These are phyloP conservation scores for Aleiodes sp. DNA, from an alignment of 1,140 invertebrate genomes.

Conservation along the genomic window DNA sequence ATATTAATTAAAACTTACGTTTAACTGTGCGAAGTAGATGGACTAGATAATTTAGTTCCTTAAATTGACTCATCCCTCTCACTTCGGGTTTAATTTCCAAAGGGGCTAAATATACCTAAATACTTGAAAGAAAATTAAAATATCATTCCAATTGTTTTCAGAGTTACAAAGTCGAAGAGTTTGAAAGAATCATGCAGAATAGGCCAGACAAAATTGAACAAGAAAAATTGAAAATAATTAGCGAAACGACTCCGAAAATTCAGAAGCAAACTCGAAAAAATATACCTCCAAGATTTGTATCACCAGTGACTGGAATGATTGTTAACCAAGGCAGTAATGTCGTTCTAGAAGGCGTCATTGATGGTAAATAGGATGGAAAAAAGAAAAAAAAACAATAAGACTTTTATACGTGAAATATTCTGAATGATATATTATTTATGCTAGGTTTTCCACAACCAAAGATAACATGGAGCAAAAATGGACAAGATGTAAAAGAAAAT, in stretches of 20 bases:
- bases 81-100: too few relatives aligned
- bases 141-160: conserved; percentile 8
- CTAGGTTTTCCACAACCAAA: conserved; percentile 75
- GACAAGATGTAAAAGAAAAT: conserved; percentile 67
- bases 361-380: conserved; percentile 66
- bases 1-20: too few relatives aligned
- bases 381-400: not conserved
- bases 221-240: conserved; percentile 61
- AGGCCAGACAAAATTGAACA: conserved; percentile 49
- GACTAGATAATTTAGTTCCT: too few relatives aligned
- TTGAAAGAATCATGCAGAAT: conserved; percentile 63
- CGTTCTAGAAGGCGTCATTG: conserved; percentile 77
- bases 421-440: conserved; percentile 18
- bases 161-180: conserved; percentile 66
- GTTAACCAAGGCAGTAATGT: conserved; percentile 79
- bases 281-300: conserved; percentile 74
- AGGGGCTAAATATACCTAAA: too few relatives aligned
- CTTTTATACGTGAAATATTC: not conserved
- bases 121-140: too few relatives aligned
- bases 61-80: too few relatives aligned
- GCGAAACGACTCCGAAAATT: conserved; percentile 42
- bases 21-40: too few relatives aligned
- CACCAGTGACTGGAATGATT: conserved; percentile 77
- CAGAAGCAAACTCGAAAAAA: conserved; percentile 68
- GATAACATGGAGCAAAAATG: conserved; percentile 80